Evolutionary conservation across 2,797 vertebrate species (phyloP).

Genomic region (Adrianichthys oophorus): DNA sequence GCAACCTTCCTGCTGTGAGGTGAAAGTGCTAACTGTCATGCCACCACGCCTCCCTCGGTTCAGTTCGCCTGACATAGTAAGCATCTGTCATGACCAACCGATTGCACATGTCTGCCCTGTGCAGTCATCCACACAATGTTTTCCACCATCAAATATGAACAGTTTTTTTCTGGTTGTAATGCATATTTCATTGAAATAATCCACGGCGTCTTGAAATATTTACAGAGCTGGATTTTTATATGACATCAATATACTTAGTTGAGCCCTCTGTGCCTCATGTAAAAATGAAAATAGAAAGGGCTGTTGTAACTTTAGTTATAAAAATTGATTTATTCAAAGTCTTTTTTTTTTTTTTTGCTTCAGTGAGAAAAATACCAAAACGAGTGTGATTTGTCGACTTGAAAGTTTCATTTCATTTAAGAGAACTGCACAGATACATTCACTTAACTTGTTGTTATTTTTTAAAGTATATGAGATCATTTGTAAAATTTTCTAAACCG

Average conservation of each 20-base stretch:
- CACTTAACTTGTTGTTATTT: constrained; percentile 1
- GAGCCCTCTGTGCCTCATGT: constrained; percentile 14
- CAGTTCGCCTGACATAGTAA: constrained; percentile 32
- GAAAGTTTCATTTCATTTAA: too few relatives aligned
- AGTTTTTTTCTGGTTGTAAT: constrained; percentile 33
- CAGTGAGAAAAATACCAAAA: too few relatives aligned
- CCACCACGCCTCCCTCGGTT: background rate
- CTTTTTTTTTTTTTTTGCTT: too few relatives aligned
- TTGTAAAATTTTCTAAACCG: constrained; percentile 7
- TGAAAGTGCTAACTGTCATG: too few relatives aligned
- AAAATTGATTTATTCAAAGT: too few relatives aligned
- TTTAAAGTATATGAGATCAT: constrained; percentile 5
- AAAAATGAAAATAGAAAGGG: constrained; percentile 2
- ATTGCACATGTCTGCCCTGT: constrained; percentile 7
- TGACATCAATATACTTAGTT: constrained; percentile 16
- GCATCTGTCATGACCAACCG: constrained; percentile 21
- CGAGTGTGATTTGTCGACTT: too few relatives aligned
- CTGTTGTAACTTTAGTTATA: background rate
- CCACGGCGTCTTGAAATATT: constrained; percentile 50
- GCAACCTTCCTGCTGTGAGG: background rate
- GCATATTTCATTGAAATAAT: constrained; percentile 53
- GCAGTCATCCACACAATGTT: constrained; percentile 29
- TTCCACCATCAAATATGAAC: constrained; percentile 44
- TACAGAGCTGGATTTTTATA: constrained; percentile 31
- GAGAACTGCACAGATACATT: too few relatives aligned